phyloP scores from a whole-genome alignment of 2,888 invertebrate species.

The Tenthredo distinguenda region DNA sequence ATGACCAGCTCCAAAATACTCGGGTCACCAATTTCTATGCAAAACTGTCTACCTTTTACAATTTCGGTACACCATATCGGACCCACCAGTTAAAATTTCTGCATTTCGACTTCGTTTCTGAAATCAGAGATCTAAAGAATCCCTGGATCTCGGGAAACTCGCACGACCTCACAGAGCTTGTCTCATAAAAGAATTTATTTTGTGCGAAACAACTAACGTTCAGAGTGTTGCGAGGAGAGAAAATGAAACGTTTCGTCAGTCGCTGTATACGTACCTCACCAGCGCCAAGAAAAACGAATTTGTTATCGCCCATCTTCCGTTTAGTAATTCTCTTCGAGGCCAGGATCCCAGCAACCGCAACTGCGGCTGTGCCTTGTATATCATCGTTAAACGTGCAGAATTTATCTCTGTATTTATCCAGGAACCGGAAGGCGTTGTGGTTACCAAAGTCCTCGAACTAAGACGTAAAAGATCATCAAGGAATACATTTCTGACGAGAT shows the following conservation, averaged over 20 bases:
- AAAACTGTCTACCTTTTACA: too few relatives aligned
- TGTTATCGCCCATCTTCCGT: conserved; percentile 91
- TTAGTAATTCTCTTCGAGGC: conserved; percentile 89
- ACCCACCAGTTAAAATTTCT: too few relatives aligned
- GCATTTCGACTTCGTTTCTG: too few relatives aligned
- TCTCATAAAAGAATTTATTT: not conserved
- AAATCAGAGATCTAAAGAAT: too few relatives aligned
- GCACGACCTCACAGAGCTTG: too few relatives aligned
- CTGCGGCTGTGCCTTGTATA: conserved; percentile 98
- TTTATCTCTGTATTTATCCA: conserved; percentile 92
- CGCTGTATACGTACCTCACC: conserved; percentile 81
- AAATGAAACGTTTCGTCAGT: not conserved
- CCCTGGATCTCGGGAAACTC: too few relatives aligned
- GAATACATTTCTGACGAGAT: not conserved
- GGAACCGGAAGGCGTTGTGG: conserved; percentile 96
- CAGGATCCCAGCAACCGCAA: conserved; percentile 95
- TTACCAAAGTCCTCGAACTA: conserved; percentile 99
- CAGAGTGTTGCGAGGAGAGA: too few relatives aligned
- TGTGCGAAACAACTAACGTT: not conserved
- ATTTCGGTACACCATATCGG: too few relatives aligned
- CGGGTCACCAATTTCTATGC: too few relatives aligned
- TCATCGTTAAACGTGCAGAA: conserved; percentile 99
- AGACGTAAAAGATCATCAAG: conserved; percentile 56
- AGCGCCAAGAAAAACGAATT: conserved; percentile 94
- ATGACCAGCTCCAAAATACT: too few relatives aligned